These are phyloP conservation scores for Notolepis coatsorum DNA, from an alignment of 2,797 vertebrate species.

Conservation along the genomic window DNA sequence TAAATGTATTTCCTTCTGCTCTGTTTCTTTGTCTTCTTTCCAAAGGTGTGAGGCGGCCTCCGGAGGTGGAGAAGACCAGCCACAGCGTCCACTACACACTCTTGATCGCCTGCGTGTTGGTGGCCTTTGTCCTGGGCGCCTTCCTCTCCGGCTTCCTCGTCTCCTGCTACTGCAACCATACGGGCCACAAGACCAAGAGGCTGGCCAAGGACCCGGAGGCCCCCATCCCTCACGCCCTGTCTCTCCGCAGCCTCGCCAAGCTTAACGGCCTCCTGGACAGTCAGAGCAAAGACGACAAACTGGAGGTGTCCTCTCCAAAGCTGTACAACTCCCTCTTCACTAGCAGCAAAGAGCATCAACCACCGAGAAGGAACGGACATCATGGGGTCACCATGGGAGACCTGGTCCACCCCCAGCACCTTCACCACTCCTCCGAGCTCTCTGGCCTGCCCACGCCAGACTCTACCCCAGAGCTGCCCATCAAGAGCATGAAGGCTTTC, in stretches of 20 bases:
- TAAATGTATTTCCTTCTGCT: constrained; percentile 22
- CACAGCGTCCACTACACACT: constrained; percentile 91
- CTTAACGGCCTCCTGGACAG: constrained; percentile 87
- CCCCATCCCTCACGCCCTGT: constrained; percentile 87
- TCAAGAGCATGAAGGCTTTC: constrained; percentile 89
- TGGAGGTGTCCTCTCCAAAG: constrained; percentile 83
- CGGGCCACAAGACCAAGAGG: constrained; percentile 82
- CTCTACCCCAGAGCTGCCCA: constrained; percentile 90
- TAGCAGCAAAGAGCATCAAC: constrained; percentile 77
- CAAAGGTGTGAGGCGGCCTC: constrained; percentile 84
- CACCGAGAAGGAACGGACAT: constrained; percentile 70
- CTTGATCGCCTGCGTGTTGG: constrained; percentile 90
- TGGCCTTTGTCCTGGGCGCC: constrained; percentile 90
- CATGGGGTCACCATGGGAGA: constrained; percentile 79
- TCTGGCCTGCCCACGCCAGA: constrained; percentile 92
- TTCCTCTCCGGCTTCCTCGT: constrained; percentile 92
- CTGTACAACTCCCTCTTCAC: constrained; percentile 87
- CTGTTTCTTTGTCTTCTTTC: constrained; percentile 7
- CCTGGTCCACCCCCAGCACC: constrained; percentile 79
- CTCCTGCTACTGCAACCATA: constrained; percentile 91
- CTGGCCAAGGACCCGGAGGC: constrained; percentile 87
- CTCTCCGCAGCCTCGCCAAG: constrained; percentile 90
- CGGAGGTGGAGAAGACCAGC: constrained; percentile 81
- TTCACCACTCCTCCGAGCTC: constrained; percentile 85
- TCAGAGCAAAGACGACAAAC: constrained; percentile 83